phyloP scores from a whole-genome alignment of 2,797 vertebrate species.

The Thamnophis elegans region DNA sequence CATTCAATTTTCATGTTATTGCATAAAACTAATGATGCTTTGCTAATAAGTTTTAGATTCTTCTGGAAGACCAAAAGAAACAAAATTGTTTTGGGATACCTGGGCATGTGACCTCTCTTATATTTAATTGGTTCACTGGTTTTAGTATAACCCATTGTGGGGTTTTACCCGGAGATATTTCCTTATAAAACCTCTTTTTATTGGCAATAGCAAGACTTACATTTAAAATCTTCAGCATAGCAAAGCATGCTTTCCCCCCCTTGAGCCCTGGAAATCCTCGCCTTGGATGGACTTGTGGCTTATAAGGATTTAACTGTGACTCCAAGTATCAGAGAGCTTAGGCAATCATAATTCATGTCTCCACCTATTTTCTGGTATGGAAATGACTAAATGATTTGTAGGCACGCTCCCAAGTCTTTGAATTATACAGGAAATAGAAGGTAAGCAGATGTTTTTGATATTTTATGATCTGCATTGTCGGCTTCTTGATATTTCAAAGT shows the following conservation, averaged over 20 bases:
- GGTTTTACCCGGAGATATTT: background rate
- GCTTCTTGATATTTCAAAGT: background rate
- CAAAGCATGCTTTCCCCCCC: background rate
- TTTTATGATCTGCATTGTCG: background rate
- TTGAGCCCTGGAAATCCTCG: background rate
- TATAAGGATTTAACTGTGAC: background rate
- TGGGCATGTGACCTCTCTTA: background rate
- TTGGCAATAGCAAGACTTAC: background rate
- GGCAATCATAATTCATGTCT: background rate
- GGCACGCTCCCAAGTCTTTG: background rate
- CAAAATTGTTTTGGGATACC: background rate
- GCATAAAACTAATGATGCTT: background rate
- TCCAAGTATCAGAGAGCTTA: background rate
- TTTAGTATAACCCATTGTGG: background rate
- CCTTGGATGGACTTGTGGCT: background rate
- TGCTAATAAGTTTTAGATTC: background rate
- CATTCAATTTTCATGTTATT: background rate
- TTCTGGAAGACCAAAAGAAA: background rate
- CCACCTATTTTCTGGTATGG: background rate
- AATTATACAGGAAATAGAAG: background rate
- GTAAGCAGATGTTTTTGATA: background rate
- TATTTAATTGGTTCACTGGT: background rate
- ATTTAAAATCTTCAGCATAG: background rate
- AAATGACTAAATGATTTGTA: background rate
- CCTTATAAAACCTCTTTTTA: background rate